Evolutionary conservation across 2,888 invertebrate genomes (phyloP), one percentile per base, ranked within the genome.

Genomic region (Agonopterix heracliana): DNA sequence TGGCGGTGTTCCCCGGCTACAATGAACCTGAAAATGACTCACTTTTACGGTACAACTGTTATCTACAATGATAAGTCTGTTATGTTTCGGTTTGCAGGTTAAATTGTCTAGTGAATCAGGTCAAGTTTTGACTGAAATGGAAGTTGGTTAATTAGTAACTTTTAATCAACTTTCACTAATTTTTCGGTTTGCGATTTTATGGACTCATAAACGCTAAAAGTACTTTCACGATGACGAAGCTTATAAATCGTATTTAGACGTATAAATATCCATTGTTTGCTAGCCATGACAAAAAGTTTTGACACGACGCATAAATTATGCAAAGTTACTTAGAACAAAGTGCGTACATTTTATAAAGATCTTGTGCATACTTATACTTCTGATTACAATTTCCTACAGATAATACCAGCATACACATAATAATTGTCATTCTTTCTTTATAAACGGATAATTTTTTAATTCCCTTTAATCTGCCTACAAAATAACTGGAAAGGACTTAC

Each of bases 401-500:
- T n/a, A n/a, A n/a, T n/a, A n/a, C n/a, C n/a, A n/a, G n/a, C n/a
- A n/a, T n/a, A n/a, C n/a, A n/a, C n/a, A n/a, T n/a, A 17, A 17
- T 2, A 2, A 17, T 17, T 17, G 3, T 17, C 17, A 26, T 0
- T 26, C 5, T 26, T 26, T 26, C 26, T 26, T 7, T 17, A 26
- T 26, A 26, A 26, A 26, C 5, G 1, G 26, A 26, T 5, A 26
- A 26, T 26, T 26, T 26, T 5, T 26, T 1, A 1, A 26, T 26
- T 26, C 26, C 26, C 26, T 26, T 26, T 7, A 26, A 26, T 26
- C 7, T 26, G 5, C 26, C 38, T n/a, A 38, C 38, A 3, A n/a
- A 38, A 14, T 12, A 34, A 34, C 44, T 10, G 17, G 17, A 38
- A 45, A 54, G 46, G n/a, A 41, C 92, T 93, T 89, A 95, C 96